phyloP scores from a whole-genome alignment of 2,797 vertebrate genomes.

The Aplochiton taeniatus region DNA sequence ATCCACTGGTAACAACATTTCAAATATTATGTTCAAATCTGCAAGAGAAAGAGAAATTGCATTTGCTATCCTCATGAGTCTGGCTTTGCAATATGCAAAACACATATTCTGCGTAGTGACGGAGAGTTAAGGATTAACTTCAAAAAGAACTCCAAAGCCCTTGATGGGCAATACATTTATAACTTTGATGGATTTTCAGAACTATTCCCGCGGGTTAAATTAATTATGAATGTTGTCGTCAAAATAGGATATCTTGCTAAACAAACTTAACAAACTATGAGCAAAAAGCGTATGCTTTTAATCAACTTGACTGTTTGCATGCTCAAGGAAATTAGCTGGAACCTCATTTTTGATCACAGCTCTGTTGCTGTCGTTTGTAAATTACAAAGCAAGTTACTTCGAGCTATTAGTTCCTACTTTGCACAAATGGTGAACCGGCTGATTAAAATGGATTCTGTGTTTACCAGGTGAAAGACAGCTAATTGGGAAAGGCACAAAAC shows the following conservation, averaged over 20 bases:
- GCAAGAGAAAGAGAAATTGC: neutral
- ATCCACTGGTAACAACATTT: conserved; percentile 3
- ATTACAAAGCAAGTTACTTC: conserved; percentile 44
- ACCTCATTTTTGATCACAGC: conserved; percentile 27
- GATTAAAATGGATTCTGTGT: conserved; percentile 59
- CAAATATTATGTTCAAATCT: neutral
- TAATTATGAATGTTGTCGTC: conserved; percentile 5
- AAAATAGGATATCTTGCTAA: neutral
- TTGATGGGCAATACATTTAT: too few relatives aligned
- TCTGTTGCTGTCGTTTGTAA: conserved; percentile 45
- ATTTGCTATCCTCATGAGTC: neutral
- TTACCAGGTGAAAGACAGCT: too few relatives aligned
- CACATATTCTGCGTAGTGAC: too few relatives aligned
- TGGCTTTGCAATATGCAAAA: neutral
- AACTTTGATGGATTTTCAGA: neutral
- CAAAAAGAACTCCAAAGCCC: neutral
- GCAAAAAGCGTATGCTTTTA: conserved; percentile 4
- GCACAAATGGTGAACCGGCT: conserved; percentile 51
- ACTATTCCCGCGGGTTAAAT: neutral
- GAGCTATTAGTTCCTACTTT: conserved; percentile 40
- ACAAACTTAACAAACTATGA: too few relatives aligned
- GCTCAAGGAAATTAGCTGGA: conserved; percentile 21
- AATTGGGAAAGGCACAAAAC: too few relatives aligned
- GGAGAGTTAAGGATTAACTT: neutral
- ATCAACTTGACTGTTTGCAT: conserved; percentile 13